phyloP scores from a whole-genome alignment of 2,113 vertebrate genomes.

The Lophotis ruficrista region DNA sequence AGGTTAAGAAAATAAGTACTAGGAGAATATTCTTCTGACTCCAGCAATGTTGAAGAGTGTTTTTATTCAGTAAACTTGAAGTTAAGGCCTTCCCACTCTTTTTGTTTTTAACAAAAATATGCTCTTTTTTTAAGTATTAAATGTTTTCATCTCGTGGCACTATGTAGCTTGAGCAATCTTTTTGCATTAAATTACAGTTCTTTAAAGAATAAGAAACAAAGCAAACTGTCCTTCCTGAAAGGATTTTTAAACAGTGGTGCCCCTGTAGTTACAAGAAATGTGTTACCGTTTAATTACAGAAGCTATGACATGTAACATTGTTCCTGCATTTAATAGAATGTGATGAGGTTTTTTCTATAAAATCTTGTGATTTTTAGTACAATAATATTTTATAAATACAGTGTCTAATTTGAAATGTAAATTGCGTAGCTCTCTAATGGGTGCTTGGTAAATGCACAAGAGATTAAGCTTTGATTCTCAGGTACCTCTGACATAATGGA shows the following conservation, averaged over 20 bases:
- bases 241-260: constrained; percentile 48
- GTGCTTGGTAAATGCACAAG: constrained; percentile 60
- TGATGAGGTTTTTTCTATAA: constrained; percentile 55
- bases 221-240: background rate
- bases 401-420: constrained; percentile 44
- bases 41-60: background rate
- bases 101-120: background rate
- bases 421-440: constrained; percentile 22
- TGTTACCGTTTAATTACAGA: constrained; percentile 6
- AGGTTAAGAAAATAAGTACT: background rate
- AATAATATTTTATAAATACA: constrained; percentile 50
- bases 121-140: background rate
- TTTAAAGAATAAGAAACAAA: background rate
- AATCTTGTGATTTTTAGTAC: constrained; percentile 54
- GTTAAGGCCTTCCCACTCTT: background rate
- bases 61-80: background rate
- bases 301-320: constrained; percentile 9
- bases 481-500: constrained; percentile 63
- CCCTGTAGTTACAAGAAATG: background rate
- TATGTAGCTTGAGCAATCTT: background rate
- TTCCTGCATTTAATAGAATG: constrained; percentile 69
- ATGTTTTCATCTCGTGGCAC: background rate
- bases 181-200: background rate
- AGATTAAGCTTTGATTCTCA: constrained; percentile 73
- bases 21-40: background rate